Base-by-base conservation (phyloP, 1,140 invertebrate genomes). In the Dendrolimus punctatus region DNA sequence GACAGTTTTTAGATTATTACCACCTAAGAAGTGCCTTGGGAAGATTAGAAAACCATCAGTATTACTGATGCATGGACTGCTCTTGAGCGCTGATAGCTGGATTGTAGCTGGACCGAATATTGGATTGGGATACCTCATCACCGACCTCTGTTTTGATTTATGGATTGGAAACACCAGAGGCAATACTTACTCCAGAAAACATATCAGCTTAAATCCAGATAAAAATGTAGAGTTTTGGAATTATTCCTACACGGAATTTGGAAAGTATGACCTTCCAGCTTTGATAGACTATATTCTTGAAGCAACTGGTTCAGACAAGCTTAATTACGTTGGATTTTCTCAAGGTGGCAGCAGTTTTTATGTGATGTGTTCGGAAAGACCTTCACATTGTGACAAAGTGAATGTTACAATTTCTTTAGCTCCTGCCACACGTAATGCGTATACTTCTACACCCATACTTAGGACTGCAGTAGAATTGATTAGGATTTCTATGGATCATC, bases 141-240 rank as follows among this genome's bases (percentile, higher is more conserved):
- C 92, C 4, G 93, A 95, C 69, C 88, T 88, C 2, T 93, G 94
- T 3, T 94, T 91, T 58, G 94, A 96, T 77, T 91, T 96, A 9
- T 95, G 93, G 93, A 66, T 94, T 51, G 91, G 91, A 0, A 94
- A 95, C 68, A 83, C 87, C 5, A 83, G 93, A 52, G 93, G 93
- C 1, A 94, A 91, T 60, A 80, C 76, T 10, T 93, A 93, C 67
- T 91, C 90, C 0, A 84, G 87, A 56, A 81, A 84, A 51, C 91
- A 92, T 70, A 71, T 77, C 2, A 73, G 57, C 4, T 83, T 87
- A 47, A 85, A 76, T 74, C 85, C 88, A 9, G 89, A 92, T 62
- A 81, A 90, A 46, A 71, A 88, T 10, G 46, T 66, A 6, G 62
- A 73, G 0, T 90, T 86, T 58, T 90, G 88, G 88, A 53, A 87